These are phyloP conservation scores for Gymnoscopelus braueri DNA, from an alignment of 2,797 vertebrate genomes.

Conservation along the genomic window DNA sequence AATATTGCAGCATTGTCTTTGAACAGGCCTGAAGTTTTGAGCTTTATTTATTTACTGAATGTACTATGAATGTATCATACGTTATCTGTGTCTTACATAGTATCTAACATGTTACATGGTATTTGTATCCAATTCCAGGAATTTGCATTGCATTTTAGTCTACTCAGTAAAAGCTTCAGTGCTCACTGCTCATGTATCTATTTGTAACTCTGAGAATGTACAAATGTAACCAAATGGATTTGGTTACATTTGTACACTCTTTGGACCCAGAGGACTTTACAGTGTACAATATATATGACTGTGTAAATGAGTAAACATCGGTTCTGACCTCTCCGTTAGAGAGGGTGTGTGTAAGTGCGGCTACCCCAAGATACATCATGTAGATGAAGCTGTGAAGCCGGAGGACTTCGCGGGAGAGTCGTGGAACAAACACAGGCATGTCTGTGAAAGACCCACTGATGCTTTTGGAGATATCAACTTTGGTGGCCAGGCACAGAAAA, in stretches of 20 bases:
- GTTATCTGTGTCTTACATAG: not conserved
- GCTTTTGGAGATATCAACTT: constrained; percentile 93
- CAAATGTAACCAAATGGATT: no score
- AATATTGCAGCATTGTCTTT: no score
- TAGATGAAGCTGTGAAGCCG: constrained; percentile 80
- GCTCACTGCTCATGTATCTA: no score
- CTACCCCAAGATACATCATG: constrained; percentile 81
- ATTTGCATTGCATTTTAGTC: no score
- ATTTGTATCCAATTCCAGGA: not conserved
- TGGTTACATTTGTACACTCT: no score
- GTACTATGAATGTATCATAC: not conserved
- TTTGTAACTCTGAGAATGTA: no score
- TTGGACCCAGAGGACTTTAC: no score
- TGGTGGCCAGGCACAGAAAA: constrained; percentile 83
- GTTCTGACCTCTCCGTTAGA: constrained; percentile 61
- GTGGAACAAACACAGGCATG: constrained; percentile 85
- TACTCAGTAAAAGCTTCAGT: no score
- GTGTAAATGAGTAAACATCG: not conserved
- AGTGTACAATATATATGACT: no score
- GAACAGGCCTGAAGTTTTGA: no score
- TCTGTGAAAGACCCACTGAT: constrained; percentile 87
- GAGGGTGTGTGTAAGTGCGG: constrained; percentile 87
- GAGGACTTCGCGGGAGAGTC: constrained; percentile 73
- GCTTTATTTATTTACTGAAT: no score
- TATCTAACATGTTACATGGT: not conserved